These are phyloP conservation scores for Zeus faber DNA, from an alignment of 2,113 vertebrate species.

Conservation along the genomic window DNA sequence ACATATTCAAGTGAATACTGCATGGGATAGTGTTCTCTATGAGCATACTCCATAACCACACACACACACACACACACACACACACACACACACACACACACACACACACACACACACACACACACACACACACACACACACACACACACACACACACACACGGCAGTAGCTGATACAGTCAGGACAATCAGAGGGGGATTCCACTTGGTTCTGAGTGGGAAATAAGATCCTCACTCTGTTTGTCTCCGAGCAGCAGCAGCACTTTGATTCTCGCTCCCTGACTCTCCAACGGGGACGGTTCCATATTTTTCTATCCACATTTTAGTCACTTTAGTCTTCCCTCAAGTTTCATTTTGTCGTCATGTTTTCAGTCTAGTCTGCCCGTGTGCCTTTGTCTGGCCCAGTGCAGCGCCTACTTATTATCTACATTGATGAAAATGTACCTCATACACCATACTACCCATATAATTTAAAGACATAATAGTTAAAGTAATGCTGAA, in stretches of 20 bases:
- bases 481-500: too few relatives aligned
- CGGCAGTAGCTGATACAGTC: conserved; percentile 17
- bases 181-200: conserved; percentile 51
- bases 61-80: conserved; percentile 33
- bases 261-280: not conserved
- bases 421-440: too few relatives aligned
- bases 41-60: not conserved
- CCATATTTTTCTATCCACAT: not conserved
- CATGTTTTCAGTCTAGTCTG: not conserved
- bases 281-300: too few relatives aligned
- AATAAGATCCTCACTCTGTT: conserved; percentile 47
- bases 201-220: conserved; percentile 26
- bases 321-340: not conserved
- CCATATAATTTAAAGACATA: too few relatives aligned
- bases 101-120: conserved; percentile 23
- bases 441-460: too few relatives aligned
- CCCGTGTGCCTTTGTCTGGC: too few relatives aligned
- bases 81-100: conserved; percentile 20
- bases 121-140: conserved; percentile 7
- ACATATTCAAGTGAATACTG: too few relatives aligned
- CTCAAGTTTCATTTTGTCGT: conserved; percentile 9
- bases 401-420: too few relatives aligned
- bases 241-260: not conserved
- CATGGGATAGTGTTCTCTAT: too few relatives aligned
- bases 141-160: not conserved